Evolutionary conservation across 2,113 vertebrate species (phyloP).

Genomic region (Chaetorhynchus papuensis): DNA sequence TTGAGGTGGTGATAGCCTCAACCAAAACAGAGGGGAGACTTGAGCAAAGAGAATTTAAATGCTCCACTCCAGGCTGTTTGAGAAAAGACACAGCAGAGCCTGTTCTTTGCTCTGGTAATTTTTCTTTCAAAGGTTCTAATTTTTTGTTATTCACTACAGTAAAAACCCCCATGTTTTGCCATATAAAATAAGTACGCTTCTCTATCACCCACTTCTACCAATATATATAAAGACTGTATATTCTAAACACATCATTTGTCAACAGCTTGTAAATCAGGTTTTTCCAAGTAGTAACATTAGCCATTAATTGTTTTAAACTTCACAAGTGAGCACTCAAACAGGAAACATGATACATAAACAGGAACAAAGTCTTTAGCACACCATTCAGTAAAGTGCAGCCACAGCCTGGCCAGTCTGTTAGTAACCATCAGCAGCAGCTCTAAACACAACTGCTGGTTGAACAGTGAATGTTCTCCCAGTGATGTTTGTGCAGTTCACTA

Average conservation of each 20-base stretch:
- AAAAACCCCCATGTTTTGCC: background rate
- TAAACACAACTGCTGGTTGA: background rate
- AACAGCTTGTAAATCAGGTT: slow-evolving; percentile 38
- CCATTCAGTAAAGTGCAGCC: background rate
- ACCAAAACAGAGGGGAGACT: background rate
- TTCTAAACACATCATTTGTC: slow-evolving; percentile 25
- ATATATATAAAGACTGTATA: background rate
- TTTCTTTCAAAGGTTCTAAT: background rate
- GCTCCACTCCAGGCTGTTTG: background rate
- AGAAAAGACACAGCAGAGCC: background rate
- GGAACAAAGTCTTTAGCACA: slow-evolving; percentile 9
- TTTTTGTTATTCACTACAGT: background rate
- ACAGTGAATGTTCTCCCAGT: background rate
- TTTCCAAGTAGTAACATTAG: slow-evolving; percentile 17
- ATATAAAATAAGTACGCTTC: background rate
- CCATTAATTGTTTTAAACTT: slow-evolving; percentile 50
- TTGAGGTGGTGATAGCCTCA: background rate
- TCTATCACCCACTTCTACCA: background rate
- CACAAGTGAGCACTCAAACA: slow-evolving; percentile 55
- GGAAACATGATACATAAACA: slow-evolving; percentile 47
- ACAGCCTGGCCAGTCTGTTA: background rate
- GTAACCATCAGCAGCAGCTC: background rate
- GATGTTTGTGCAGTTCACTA: background rate
- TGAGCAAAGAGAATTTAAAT: background rate
- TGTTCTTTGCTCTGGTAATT: background rate